These are phyloP conservation scores for Nematolebias whitei DNA, from an alignment of 2,113 vertebrate genomes.

Conservation along the genomic window DNA sequence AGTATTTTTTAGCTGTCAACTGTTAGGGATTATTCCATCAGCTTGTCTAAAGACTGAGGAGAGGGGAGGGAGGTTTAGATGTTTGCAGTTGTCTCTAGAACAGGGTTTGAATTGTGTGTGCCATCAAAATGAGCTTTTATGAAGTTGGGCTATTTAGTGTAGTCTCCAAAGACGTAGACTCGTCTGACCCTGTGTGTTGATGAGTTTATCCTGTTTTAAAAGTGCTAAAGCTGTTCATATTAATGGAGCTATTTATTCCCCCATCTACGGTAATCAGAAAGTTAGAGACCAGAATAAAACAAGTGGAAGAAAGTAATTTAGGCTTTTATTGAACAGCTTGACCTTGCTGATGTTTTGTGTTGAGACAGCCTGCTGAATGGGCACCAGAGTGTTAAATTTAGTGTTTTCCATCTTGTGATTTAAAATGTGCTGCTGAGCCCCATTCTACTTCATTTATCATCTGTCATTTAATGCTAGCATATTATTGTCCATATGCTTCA, in stretches of 20 bases:
- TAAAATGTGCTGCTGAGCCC: constrained; percentile 18
- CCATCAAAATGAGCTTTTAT: constrained; percentile 7
- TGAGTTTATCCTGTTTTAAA: constrained; percentile 21
- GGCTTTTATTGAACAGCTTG: constrained; percentile 26
- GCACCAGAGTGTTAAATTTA: constrained; percentile 32
- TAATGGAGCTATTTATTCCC: constrained; percentile 9
- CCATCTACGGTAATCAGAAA: constrained; percentile 20
- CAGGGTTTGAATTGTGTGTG: constrained; percentile 24
- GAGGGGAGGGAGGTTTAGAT: too few relatives aligned
- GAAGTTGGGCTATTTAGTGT: neutral
- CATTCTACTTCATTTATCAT: constrained; percentile 25
- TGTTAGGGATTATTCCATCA: constrained; percentile 68
- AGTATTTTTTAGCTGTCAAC: constrained; percentile 58
- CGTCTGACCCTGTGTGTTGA: constrained; percentile 12
- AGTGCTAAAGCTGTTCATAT: constrained; percentile 36
- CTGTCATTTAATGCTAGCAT: constrained; percentile 28
- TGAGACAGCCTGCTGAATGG: constrained; percentile 40
- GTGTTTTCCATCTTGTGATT: constrained; percentile 28
- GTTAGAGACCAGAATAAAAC: constrained; percentile 4
- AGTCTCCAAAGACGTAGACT: constrained; percentile 17
- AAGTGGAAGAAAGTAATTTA: constrained; percentile 16
- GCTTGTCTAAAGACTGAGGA: constrained; percentile 25
- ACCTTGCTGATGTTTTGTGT: constrained; percentile 45
- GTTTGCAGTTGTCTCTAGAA: constrained; percentile 16
- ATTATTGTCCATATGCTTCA: constrained; percentile 6